Conservation (phyloP, 2,888 invertebrate species). For the Caenorhabditis zanzibari region DNA sequence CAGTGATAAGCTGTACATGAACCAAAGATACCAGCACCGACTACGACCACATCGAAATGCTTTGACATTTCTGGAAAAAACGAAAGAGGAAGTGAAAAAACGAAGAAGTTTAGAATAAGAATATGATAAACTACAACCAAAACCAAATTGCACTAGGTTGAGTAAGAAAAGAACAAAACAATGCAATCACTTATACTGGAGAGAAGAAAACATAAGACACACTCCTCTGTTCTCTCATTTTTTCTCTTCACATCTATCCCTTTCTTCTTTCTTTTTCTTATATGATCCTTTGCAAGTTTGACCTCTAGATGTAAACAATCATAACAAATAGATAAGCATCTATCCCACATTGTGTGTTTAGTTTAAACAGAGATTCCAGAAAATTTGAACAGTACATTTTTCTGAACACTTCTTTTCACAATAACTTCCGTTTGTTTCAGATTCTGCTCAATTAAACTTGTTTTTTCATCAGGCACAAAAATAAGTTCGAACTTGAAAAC, state of each 20-base stretch:
- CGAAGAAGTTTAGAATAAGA: not conserved
- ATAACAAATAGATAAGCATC: constrained; percentile 19
- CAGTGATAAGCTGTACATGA: constrained; percentile 78
- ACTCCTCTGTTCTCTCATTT: not conserved
- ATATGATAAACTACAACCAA: not conserved
- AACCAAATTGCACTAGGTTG: not conserved
- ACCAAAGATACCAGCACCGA: constrained; percentile 80
- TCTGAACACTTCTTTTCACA: too few relatives aligned
- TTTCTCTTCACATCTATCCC: not conserved
- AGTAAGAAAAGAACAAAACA: not conserved
- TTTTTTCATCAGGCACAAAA: not conserved
- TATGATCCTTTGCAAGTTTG: constrained; percentile 36
- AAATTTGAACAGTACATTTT: too few relatives aligned
- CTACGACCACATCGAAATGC: constrained; percentile 74
- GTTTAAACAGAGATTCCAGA: too few relatives aligned
- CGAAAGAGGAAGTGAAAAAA: not conserved
- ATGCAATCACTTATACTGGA: not conserved
- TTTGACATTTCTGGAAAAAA: constrained; percentile 22
- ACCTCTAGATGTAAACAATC: constrained; percentile 37
- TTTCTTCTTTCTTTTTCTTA: constrained; percentile 11
- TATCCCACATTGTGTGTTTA: constrained; percentile 7
- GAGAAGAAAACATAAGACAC: not conserved
- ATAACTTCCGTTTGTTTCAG: not conserved
- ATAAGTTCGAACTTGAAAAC: constrained; percentile 29
- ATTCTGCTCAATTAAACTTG: not conserved